These are phyloP conservation scores for Pseudopleuronectes americanus DNA, from an alignment of 2,797 vertebrate genomes.

Conservation along the genomic window DNA sequence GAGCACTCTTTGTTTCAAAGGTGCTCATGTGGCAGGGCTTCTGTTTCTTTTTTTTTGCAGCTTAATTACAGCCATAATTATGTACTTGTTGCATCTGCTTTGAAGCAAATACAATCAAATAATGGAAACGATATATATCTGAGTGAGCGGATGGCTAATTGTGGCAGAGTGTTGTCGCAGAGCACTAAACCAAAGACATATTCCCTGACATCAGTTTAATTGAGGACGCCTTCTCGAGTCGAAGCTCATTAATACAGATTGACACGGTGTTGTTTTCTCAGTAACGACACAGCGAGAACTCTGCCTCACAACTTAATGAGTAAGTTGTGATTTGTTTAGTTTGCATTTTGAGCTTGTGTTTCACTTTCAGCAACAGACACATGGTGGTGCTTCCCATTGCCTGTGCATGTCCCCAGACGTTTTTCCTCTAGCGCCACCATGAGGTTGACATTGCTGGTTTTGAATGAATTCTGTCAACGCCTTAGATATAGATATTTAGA, in stretches of 20 bases:
- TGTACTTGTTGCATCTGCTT: slow-evolving; percentile 97
- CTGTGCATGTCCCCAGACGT: neutral
- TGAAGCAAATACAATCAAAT: slow-evolving; percentile 96
- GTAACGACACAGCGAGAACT: neutral
- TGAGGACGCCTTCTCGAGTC: slow-evolving; percentile 16
- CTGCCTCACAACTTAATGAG: neutral
- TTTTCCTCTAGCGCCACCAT: neutral
- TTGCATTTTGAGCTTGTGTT: neutral
- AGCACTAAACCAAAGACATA: slow-evolving; percentile 52
- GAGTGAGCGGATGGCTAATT: slow-evolving; percentile 87
- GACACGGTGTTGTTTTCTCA: slow-evolving; percentile 21
- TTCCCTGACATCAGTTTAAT: slow-evolving; percentile 38
- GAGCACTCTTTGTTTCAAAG: slow-evolving; percentile 96
- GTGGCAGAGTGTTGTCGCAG: slow-evolving; percentile 78
- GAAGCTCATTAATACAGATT: slow-evolving; percentile 28
- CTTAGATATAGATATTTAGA: neutral
- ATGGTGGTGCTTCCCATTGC: neutral
- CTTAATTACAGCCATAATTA: slow-evolving; percentile 98
- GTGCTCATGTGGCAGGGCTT: slow-evolving; percentile 91
- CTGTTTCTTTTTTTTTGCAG: slow-evolving; percentile 88
- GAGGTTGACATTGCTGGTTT: neutral
- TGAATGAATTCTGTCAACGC: neutral
- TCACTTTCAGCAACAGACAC: neutral
- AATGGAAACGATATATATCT: slow-evolving; percentile 90
- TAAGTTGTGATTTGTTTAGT: slow-evolving; percentile 5